Conservation (phyloP, 2,888 invertebrate species). For the Acholoe squamosa region DNA sequence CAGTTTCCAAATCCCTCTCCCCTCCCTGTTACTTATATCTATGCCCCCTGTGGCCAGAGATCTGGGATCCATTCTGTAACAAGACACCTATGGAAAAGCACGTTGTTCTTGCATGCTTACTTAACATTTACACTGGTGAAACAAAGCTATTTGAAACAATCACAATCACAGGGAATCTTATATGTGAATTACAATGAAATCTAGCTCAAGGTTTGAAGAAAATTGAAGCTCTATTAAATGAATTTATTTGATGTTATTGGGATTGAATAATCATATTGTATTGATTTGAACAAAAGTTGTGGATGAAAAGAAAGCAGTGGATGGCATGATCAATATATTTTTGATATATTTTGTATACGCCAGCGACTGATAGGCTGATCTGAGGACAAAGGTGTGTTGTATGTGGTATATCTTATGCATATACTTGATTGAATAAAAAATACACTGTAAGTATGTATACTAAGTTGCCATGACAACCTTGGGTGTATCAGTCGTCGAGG, state of each 20-base stretch:
- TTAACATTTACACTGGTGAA: no score
- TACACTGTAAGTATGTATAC: constrained; percentile 36
- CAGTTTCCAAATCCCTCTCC: no score
- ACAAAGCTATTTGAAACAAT: not conserved
- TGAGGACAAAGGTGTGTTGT: constrained; percentile 7
- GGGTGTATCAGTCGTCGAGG: constrained; percentile 35
- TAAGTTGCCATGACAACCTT: constrained; percentile 44
- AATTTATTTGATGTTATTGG: constrained; percentile 5
- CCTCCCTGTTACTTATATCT: no score
- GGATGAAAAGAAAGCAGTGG: not conserved
- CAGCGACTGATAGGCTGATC: constrained; percentile 9
- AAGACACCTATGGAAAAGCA: no score
- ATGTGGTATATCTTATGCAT: constrained; percentile 26
- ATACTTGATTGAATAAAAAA: not conserved
- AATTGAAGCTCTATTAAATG: not conserved
- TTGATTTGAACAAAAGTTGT: not conserved
- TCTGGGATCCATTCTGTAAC: no score
- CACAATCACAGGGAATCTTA: not conserved
- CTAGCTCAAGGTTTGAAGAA: not conserved
- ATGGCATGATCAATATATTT: constrained; percentile 37
- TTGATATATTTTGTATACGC: constrained; percentile 61
- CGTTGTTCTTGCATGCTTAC: no score
- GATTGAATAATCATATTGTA: constrained; percentile 14
- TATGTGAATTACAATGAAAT: no score
- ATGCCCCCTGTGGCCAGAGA: no score